Conservation (phyloP, 2,888 invertebrate genomes). For the Drosophila tripunctata region DNA sequence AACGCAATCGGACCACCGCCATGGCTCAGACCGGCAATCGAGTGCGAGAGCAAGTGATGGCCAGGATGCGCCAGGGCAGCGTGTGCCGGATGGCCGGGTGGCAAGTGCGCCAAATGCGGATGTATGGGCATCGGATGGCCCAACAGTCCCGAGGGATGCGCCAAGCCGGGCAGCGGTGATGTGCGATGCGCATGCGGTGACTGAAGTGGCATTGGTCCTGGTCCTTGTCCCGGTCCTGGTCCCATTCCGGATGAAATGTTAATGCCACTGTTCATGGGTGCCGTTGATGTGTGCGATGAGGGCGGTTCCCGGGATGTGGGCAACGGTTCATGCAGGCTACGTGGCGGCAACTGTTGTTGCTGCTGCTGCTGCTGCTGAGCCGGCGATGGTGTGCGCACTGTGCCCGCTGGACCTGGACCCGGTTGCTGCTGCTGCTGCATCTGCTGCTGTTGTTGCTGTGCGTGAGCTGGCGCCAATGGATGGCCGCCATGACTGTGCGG, state of each 20-base stretch:
- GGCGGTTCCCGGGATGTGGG: constrained; percentile 66
- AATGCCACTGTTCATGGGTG: constrained; percentile 48
- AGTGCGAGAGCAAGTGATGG: constrained; percentile 83
- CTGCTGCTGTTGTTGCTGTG: constrained; percentile 66
- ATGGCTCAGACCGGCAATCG: constrained; percentile 80
- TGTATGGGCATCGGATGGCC: constrained; percentile 84
- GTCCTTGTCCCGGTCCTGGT: constrained; percentile 43
- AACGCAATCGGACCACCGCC: constrained; percentile 81
- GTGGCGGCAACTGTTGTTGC: constrained; percentile 73
- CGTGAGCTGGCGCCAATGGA: constrained; percentile 70
- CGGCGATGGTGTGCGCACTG: constrained; percentile 82
- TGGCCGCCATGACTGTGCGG: constrained; percentile 71
- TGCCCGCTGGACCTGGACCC: constrained; percentile 62
- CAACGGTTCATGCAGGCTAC: constrained; percentile 72
- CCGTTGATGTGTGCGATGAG: constrained; percentile 69
- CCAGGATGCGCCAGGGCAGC: constrained; percentile 81
- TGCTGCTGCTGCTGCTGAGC: constrained; percentile 77
- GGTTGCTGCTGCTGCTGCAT: constrained; percentile 65
- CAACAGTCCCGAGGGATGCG: constrained; percentile 79
- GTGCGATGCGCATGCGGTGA: constrained; percentile 81
- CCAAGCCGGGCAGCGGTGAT: constrained; percentile 82
- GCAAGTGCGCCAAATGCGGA: constrained; percentile 82
- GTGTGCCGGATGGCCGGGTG: constrained; percentile 81
- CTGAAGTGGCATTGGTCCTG: constrained; percentile 67
- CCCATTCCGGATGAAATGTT: constrained; percentile 35